Evolutionary conservation across 2,888 invertebrate genomes (phyloP).

Genomic region (Hydropsyche betteni): DNA sequence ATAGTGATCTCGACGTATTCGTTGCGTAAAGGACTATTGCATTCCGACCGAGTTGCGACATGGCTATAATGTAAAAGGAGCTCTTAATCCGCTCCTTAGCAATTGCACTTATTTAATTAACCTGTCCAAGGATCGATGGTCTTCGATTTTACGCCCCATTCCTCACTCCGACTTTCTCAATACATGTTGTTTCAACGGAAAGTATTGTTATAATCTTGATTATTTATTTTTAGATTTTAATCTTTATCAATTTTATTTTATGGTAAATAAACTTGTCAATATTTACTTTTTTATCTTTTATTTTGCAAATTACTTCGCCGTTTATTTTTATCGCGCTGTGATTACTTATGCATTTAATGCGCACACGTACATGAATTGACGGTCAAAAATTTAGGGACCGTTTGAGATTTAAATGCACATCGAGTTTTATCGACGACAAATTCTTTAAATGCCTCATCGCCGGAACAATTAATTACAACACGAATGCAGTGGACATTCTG

Average conservation of each 20-base stretch:
- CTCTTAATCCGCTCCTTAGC: slow-evolving; percentile 25
- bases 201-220: too few relatives aligned
- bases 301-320: too few relatives aligned
- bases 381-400: too few relatives aligned
- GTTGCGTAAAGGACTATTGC: slow-evolving; percentile 25
- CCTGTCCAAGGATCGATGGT: slow-evolving; percentile 26
- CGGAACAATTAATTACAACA: slow-evolving; percentile 31
- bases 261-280: too few relatives aligned
- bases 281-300: too few relatives aligned
- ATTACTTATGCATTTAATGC: too few relatives aligned
- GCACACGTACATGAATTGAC: too few relatives aligned
- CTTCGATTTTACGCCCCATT: slow-evolving; percentile 12
- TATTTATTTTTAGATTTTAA: too few relatives aligned
- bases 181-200: too few relatives aligned
- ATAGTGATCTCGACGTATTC: slow-evolving; percentile 21
- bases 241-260: too few relatives aligned
- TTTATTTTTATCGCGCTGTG: too few relatives aligned
- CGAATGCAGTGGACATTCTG: slow-evolving; percentile 21
- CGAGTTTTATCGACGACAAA: background rate
- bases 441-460: slow-evolving; percentile 15
- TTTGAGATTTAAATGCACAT: background rate
- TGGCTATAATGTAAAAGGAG: slow-evolving; percentile 15
- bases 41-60: slow-evolving; percentile 14
- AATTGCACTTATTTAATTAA: slow-evolving; percentile 39
- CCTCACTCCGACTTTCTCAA: background rate